Evolutionary conservation across 1,140 invertebrate species (phyloP).

Genomic region (Hesperophylax magnus): DNA sequence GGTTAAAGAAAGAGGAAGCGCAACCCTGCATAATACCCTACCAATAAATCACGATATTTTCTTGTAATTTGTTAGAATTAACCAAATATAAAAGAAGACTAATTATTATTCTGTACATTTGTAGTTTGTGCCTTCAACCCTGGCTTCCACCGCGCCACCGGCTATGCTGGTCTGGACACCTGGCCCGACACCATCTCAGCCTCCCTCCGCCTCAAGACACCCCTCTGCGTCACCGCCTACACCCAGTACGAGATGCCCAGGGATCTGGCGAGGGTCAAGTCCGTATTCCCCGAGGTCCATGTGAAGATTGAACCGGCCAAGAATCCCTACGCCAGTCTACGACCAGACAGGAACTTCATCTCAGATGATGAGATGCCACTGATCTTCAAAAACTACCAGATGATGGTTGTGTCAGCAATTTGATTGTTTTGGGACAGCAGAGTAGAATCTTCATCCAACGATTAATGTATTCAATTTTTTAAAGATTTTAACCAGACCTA

Average conservation of each 20-base stretch:
- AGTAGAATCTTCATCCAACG: no score
- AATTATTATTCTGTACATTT: conserved; percentile 46
- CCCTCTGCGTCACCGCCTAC: conserved; percentile 77
- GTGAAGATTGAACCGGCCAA: conserved; percentile 69
- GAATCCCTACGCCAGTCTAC: conserved; percentile 77
- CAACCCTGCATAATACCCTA: no score
- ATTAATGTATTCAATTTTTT: no score
- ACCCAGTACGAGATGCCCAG: conserved; percentile 75
- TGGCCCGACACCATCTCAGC: conserved; percentile 77
- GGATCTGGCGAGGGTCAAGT: conserved; percentile 72
- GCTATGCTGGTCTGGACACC: conserved; percentile 74
- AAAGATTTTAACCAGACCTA: no score
- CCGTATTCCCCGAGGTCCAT: conserved; percentile 63
- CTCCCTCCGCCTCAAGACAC: conserved; percentile 68
- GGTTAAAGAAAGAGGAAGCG: no score
- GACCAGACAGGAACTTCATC: conserved; percentile 82
- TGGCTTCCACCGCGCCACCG: conserved; percentile 76
- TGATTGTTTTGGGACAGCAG: background rate
- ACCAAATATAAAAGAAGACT: no score
- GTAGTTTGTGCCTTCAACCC: conserved; percentile 81
- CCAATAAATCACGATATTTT: no score
- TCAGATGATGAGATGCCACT: conserved; percentile 78
- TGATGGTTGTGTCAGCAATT: conserved; percentile 64
- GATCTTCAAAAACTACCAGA: conserved; percentile 81
- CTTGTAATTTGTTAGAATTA: no score